Evolutionary conservation across 1,140 invertebrate species (phyloP), one percentile per base, ranked within the genome.

Genomic region (Bombus waltoni): DNA sequence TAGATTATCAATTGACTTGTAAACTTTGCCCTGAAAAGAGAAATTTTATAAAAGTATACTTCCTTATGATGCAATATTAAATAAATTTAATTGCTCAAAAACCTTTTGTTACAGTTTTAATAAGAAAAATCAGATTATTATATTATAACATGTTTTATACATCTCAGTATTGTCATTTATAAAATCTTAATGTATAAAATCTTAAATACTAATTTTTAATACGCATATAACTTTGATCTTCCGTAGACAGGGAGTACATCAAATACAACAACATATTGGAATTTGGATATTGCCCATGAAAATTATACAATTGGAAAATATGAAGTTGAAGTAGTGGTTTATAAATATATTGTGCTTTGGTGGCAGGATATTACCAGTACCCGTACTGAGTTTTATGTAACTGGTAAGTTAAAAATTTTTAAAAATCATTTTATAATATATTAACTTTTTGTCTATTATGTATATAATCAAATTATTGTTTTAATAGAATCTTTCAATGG

Each of bases 401-500:
- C 96, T 94, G 94, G 97, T 97, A 94, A 93, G 93, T 91, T 38
- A 53, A 65, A n/a, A 38, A 70, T 70, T 81, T 15, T 18, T 38
- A 32, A 42, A 53, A 1, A 22, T 6, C 28, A 25, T 40, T 78
- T 53, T 22, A 53, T 53, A 53, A 53, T 62, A 70, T 40, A 70
- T 81, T 32, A 80, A 74, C 83, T 42, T 86, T 73, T 72, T 79
- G 59, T 83, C 76, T 91, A 35, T 38, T 79, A 8, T 53, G 66
- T 40, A 40, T 82, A 18, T 38, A 11, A 32, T 42, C 82, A 82
- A 74, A 83, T 57, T 87, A 75, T 66, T 79, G 59, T 86, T 78
- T 87, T 92, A 89, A 71, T 88, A 97, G 97, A 95, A 91, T 94
- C 95, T 59, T 90, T 98, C 13, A 97, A 97, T 94, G 97, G 97